A percentile compares a stretch with the other conserved stretches of the same genome.
These are phyloP conservation scores for Lucilia cuprina DNA, from an alignment of 1,140 invertebrate genomes.

Conservation along the genomic window DNA sequence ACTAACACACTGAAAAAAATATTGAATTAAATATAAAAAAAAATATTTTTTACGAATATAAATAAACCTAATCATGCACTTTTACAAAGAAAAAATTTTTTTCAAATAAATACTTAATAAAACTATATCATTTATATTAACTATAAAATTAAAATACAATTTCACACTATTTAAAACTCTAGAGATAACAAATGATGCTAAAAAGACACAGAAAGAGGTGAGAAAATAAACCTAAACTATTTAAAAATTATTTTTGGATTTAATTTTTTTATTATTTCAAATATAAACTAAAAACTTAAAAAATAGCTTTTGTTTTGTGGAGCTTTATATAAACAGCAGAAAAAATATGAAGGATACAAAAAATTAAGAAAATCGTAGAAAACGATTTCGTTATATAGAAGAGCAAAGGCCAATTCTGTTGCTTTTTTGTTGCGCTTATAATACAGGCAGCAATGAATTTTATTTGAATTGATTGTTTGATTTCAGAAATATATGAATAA, in stretches of 20 bases:
- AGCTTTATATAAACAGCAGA: neutral
- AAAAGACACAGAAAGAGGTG: neutral
- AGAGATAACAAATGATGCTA: neutral
- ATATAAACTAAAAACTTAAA: neutral
- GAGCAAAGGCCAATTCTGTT: conserved; percentile 9
- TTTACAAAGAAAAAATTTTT: neutral
- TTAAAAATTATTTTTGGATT: neutral
- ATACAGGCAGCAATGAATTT: conserved; percentile 32
- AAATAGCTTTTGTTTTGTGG: neutral
- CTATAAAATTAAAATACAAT: neutral
- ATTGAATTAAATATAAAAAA: neutral
- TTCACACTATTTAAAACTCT: neutral
- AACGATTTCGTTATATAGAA: neutral
- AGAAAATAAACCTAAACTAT: neutral
- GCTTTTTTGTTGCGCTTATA: conserved; percentile 10
- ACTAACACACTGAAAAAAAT: conserved; percentile 17
- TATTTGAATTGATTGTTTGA: neutral
- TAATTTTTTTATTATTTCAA: neutral
- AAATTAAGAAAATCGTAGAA: neutral
- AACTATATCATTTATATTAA: neutral
- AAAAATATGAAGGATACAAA: neutral
- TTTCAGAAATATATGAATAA: neutral
- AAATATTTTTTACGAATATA: neutral
- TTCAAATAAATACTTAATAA: neutral
- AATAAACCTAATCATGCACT: neutral